Conservation (phyloP, 2,888 invertebrate genomes). For the Xanthia icteritia region DNA sequence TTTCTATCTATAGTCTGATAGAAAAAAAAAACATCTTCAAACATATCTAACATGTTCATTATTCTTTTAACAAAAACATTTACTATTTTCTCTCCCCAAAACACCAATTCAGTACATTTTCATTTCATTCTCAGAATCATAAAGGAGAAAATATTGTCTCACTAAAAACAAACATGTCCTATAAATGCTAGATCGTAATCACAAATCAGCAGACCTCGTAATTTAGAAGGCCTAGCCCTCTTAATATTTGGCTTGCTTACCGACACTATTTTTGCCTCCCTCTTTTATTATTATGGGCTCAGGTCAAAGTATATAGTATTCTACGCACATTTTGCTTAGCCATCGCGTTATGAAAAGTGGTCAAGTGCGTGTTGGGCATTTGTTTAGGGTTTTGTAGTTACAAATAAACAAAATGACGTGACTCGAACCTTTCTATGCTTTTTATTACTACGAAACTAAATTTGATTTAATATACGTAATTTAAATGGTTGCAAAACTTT, state of each 20-base stretch:
- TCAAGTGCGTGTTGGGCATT: constrained; percentile 26
- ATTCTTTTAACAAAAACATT: neutral
- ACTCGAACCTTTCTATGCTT: neutral
- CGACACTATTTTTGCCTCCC: constrained; percentile 37
- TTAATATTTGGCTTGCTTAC: constrained; percentile 42
- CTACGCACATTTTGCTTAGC: constrained; percentile 61
- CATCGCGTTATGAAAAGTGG: constrained; percentile 24
- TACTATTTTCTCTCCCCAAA: neutral
- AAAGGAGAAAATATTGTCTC: constrained; percentile 35
- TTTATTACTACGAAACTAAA: no score
- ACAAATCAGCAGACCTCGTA: constrained; percentile 9
- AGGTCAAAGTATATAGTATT: constrained; percentile 59
- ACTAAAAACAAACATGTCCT: constrained; percentile 29
- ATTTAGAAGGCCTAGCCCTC: constrained; percentile 12
- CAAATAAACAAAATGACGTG: neutral
- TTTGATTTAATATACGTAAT: neutral
- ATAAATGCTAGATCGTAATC: constrained; percentile 15
- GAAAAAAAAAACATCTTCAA: neutral
- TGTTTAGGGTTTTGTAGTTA: constrained; percentile 13
- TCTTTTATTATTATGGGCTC: constrained; percentile 22
- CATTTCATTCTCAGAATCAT: constrained; percentile 6
- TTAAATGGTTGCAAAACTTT: neutral
- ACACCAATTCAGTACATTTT: neutral
- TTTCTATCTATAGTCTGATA: neutral
- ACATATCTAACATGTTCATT: neutral